Percentiles rank a stretch among this genome's conserved stretches.
These are phyloP conservation scores for Oscheius myriophilus DNA, from an alignment of 2,888 invertebrate genomes.

Conservation along the genomic window DNA sequence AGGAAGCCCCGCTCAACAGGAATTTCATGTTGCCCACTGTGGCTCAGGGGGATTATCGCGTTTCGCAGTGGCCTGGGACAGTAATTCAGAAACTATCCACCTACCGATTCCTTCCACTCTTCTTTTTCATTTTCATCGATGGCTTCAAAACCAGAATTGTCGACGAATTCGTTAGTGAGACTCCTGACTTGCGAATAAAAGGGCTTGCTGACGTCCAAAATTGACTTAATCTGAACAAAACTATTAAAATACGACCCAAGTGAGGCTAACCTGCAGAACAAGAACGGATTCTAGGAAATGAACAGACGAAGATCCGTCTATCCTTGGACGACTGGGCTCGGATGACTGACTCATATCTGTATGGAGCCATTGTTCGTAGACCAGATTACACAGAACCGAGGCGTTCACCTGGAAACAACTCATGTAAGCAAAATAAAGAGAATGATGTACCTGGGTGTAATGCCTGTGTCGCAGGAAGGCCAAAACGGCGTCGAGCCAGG, in stretches of 20 bases:
- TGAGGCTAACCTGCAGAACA: slow-evolving; percentile 7
- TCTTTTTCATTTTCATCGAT: slow-evolving; percentile 25
- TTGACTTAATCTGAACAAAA: slow-evolving; percentile 28
- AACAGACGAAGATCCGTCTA: background rate
- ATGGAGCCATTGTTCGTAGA: slow-evolving; percentile 33
- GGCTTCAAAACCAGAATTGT: slow-evolving; percentile 34
- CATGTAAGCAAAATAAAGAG: background rate
- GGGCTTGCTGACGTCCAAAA: slow-evolving; percentile 29
- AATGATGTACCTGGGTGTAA: slow-evolving; percentile 1
- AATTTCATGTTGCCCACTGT: too few species aligned
- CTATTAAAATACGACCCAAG: background rate
- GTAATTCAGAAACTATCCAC: too few species aligned
- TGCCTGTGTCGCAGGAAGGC: slow-evolving; percentile 1
- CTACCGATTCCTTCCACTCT: slow-evolving; percentile 13
- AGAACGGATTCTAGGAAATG: background rate
- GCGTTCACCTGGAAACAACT: background rate
- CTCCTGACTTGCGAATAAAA: slow-evolving; percentile 29
- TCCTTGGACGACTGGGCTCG: background rate
- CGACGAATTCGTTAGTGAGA: slow-evolving; percentile 30
- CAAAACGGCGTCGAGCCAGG: slow-evolving; percentile 13
- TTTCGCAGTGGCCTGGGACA: too few species aligned
- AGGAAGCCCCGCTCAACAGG: too few species aligned
- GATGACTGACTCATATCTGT: slow-evolving; percentile 22
- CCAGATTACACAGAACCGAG: slow-evolving; percentile 10
- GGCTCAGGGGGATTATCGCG: too few species aligned